Base-by-base conservation (phyloP, 2,797 vertebrate genomes). In the Knipowitschia caucasica region DNA sequence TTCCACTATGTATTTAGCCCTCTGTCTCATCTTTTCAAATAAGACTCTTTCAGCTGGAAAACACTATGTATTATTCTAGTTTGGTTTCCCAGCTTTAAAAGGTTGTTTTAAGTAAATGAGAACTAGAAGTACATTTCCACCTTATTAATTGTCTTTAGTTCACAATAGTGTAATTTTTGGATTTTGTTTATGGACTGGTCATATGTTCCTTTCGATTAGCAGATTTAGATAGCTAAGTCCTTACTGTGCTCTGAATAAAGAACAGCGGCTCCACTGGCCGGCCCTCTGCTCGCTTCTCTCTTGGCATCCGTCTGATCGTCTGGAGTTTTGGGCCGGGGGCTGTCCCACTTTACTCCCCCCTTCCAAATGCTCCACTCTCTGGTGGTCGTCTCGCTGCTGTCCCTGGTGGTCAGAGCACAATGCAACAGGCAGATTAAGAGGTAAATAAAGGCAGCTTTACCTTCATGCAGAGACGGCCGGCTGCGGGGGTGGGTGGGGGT, bases 371-470 rank as follows among this genome's bases (percentile, higher is more conserved):
- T 33, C n/a, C 49, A n/a, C n/a, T 50, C 36, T 26, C 33, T 5
- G 15, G 35, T 31, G 51, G 20, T 24, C 24, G 38, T n/a, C 15
- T 43, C 57, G 60, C 60, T 49, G 56, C 47, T 51, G 50, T 57
- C 40, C 59, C 69, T 49, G 60, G 43, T 57, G 61, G 62, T 66
- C 56, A 57, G 53, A 58, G 55, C 53, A 62, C 55, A 49, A 53
- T 12, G 56, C 64, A 59, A 69, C 52, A 60, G 64, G 40, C 64
- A 54, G 61, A 61, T 81, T 78, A 53, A 72, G 11, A 58, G 33
- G 50, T 62, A 64, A 68, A 78, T 67, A 72, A 78, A 58, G 55
- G 49, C 59, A 60, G 60, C 79, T 82, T 84, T 78, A 76, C 80
- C 53, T 46, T 43, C 55, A 63, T 62, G 70, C 63, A 69, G 64